Base-by-base conservation (phyloP, 2,888 invertebrate species). In the Petrolisthes manimaculis region DNA sequence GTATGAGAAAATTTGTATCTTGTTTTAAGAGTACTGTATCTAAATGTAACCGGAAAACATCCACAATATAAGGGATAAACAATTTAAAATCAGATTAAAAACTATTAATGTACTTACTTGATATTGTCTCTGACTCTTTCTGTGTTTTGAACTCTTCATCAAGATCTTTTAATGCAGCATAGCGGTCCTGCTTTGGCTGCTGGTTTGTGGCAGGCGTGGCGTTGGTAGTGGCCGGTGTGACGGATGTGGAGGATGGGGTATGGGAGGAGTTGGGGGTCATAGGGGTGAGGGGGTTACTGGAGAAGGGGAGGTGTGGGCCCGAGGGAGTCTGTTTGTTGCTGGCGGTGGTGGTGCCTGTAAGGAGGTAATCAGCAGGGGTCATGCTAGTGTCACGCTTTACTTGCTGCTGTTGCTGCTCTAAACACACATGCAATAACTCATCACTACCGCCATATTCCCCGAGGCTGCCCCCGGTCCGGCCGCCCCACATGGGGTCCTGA, bases 131-230 rank as follows among this genome's bases (percentile, higher is more conserved):
- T 9, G 80, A 82, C 53, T 90, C 89, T 75, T 87, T 89, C 54
- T 89, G 89, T 0, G 90, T 92, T 91, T 94, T 94, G 94, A 95
- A 95, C 90, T 94, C 92, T 81, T 94, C 94, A 92, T 98, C 98
- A 92, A 99, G 95, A 94, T 98, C 98, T 93, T 98, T 97, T 89
- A 99, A 95, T 83, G 98, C 98, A 91, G 98, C 98, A 94, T 99
- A 99, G 92, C 97, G 96, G 94, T 99, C 98, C 94, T 96, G 97
- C 92, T 95, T 24, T 21, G 90, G 74, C 24, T 88, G 55, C 14
- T 79, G 55, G 71, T 86, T 55, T 12, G 94, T 94, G 86, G 93
- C 53, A 8, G 80, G 77, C 78, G 92, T 91, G 90, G 92, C 91
- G 37, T 92, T 91, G 85, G 92, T 92, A 61, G 90, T 71, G 51